Conservation (phyloP, 2,888 invertebrate species). For the Chaetoderma sp. region DNA sequence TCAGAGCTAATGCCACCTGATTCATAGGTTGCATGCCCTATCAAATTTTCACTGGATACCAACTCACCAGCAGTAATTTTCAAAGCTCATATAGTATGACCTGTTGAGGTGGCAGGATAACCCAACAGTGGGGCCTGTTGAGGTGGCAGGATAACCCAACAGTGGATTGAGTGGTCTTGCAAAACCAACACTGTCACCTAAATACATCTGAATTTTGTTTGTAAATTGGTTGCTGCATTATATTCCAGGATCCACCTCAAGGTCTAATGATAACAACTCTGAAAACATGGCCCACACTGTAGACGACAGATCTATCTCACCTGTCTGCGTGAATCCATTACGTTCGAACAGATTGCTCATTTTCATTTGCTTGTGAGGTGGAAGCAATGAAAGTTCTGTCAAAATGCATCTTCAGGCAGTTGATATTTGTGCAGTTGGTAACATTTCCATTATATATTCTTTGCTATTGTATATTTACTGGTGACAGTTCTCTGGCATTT, state of each 20-base stretch:
- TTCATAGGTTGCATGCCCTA: not conserved
- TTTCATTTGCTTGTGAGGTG: no score
- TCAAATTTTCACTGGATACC: not conserved
- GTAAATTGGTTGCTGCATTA: not conserved
- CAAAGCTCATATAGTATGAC: not conserved
- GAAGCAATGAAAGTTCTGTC: no score
- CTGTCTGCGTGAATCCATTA: no score
- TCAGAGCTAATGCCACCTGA: not conserved
- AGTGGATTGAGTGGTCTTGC: not conserved
- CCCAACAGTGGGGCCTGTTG: no score
- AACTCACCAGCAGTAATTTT: not conserved
- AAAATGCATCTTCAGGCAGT: no score
- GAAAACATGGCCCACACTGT: not conserved
- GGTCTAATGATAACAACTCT: not conserved
- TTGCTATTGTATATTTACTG: no score
- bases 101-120: not conserved
- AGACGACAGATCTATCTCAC: not conserved
- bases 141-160: no score
- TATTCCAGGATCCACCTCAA: not conserved
- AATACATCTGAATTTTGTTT: no score
- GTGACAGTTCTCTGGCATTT: no score
- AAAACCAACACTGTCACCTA: not conserved
- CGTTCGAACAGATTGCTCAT: no score
- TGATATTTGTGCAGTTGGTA: no score
- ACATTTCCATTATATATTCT: no score